Evolutionary conservation across 2,113 vertebrate genomes (phyloP), one percentile per base, ranked within the genome.

Genomic region (Aleadryas rufinucha): DNA sequence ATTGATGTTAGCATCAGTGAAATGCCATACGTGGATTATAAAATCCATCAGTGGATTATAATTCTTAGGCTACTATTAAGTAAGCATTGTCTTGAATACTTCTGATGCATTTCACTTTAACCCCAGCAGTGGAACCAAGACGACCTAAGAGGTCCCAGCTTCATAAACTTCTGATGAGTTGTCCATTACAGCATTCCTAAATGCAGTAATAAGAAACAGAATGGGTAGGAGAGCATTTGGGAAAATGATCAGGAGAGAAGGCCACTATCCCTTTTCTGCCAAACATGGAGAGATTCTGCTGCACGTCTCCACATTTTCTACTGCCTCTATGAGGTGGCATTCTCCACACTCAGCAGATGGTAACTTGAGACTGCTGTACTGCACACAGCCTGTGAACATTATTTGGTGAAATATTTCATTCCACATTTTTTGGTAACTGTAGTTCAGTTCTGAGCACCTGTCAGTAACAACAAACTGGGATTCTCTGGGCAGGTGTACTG

Each of bases 241-340:
- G 39, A 22, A 50, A 54, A 61, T 30, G 8, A 26, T 27, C 17
- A 41, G 27, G 20, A 49, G 26, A 85, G 39, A 61, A 33, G 23
- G 30, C 24, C 2, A 0, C 33, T 44, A 11, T 33, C 20, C 49
- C 6, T 82, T 27, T 44, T 28, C 28, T n/a, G 44, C 60, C n/a
- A 60, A 72, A 63, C 13, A 26, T 0, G 0, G 22, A 11, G 31
- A 52, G 23, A 5, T 14, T 27, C 49, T 47, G 49, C 11, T 8
- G 12, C 2, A 6, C 0, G 0, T n/a, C 49, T n/a, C 14, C 0
- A 0, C 2, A 1, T 72, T 26, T 66, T 30, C 57, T 77, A 4
- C 23, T 44, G 59, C 69, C 50, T 1, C 2, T 44, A 7, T 1
- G 15, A 41, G 26, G 22, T 13, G 4, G 2, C 31, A 10, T 37